Base-by-base conservation (phyloP, 2,113 vertebrate species). In the Anthoscopus minutus region DNA sequence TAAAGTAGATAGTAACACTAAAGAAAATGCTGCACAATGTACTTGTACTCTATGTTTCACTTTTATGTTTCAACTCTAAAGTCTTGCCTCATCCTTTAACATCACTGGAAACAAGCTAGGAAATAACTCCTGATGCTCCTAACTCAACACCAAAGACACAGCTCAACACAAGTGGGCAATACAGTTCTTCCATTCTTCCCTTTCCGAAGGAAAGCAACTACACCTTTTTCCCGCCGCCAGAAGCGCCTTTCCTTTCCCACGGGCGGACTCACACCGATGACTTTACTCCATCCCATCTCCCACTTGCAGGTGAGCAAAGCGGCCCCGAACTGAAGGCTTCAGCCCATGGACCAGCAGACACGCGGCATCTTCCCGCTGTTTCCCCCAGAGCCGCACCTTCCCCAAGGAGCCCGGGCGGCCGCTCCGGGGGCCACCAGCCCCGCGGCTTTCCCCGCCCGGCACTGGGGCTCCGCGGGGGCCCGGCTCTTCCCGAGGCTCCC, bases 331-430 rank as follows among this genome's bases (percentile, higher is more conserved):
- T 0, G 42, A 28, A 44, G 37, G 35, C 4, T 3, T 0, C 60
- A 44, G 1, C 8, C 5, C 73, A 2, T 0, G 30, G 28, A 23
- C 17, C 3, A 1, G 22, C 37, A 25, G 6, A 20, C 28, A 19
- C 20, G 9, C 28, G 30, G 30, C 1, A 2, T 0, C 21, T 9
- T 15, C 18, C 51, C n/a, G 0, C 38, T 0, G 7, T 0, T 7
- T 15, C 23, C 51, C 37, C 9, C 44, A 2, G 35, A 21, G 74
- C 40, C 11, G 10, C 64, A 2, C n/a, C 50, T 16, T 24, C 31
- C 37, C 14, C 66, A 5, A 47, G 57, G 71, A 54, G 12, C 8
- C 31, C 23, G 19, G 62, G 45, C 24, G 30, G 38, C 30, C 2
- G 66, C 54, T 50, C 37, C 47, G 3, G 53, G 10, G 30, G 22